Base-by-base conservation (phyloP, 2,113 vertebrate species). In the Camelus bactrianus region DNA sequence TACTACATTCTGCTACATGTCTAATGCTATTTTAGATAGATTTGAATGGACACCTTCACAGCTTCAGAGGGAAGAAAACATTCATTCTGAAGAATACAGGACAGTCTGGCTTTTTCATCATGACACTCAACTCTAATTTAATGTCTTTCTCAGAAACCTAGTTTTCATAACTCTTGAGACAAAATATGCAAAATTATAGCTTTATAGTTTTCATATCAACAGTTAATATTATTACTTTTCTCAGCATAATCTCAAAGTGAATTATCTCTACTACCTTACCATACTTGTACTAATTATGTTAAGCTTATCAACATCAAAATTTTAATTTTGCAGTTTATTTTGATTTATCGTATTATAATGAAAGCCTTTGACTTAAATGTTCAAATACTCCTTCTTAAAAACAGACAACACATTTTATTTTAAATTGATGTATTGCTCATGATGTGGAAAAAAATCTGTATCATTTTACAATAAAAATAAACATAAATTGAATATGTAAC, bases 301-400 rank as follows among this genome's bases (percentile, higher is more conserved):
- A 96, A 87, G 15, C 2, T 87, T 96, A 35, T 92, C 20, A 79
- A 54, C 13, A 73, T 80, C 52, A 91, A 97, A 42, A 76, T 77
- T 83, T 70, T 13, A 20, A 42, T 52, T 84, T 50, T 82, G 52
- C 3, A 86, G 6, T 24, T 85, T 81, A 15, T 64, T 65, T 62
- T 56, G 14, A 79, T 75, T 75, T 30, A n/a, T 32, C 69, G 42
- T 32, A 77, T 83, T 62, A 52, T 65, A 77, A 76, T 72, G 32
- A 70, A 93, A 64, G 17, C 10, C 2, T 85, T 42, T 97, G 56
- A 85, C 10, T 69, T 46, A 46, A 85, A 48, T 2, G 6, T 65
- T 80, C 32, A 92, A 58, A 75, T 48, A 90, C 50, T 77, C 20
- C 38, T 38, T 87, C 22, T 89, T 77, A 81, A 88, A 90, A 91